Base-by-base conservation (phyloP, 2,113 vertebrate species). In the Alligator sinensis region DNA sequence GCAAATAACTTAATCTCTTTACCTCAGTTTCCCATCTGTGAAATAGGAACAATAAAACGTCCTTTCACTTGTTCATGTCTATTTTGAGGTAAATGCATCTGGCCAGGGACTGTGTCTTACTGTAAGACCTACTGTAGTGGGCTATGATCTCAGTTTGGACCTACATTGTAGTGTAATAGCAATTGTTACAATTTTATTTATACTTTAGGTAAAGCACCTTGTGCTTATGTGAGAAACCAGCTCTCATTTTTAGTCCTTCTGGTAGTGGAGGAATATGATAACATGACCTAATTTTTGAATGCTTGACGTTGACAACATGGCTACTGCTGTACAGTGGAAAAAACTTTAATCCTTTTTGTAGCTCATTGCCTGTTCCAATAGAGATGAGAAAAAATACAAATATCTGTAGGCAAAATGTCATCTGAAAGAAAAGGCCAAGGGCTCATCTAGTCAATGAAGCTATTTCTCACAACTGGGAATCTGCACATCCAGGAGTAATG, bases 311-410 rank as follows among this genome's bases (percentile, higher is more conserved):
- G 38, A 57, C 58, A 62, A 10, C 8, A n/a, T 34, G 66, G 57
- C 28, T 38, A 9, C 24, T 89, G 24, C 25, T 9, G 7, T 34
- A 38, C 9, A 55, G 16, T 38, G 2, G 61, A 47, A 4, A 6
- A 61, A 8, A 16, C 3, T 57, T 55, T 15, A 1, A 4, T 21
- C 28, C 28, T 34, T 74, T 74, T 24, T 27, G 4, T 21, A 17
- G 28, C 59, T 22, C 16, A 1, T 18, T 28, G 38, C 13, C 68
- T 30, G 47, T 47, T 47, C 47, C 47, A 47, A 47, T 47, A 47
- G 47, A 47, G 47, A 47, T 47, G 47, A 47, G 47, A 47, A 1
- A 14, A 13, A 14, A 3, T 0, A 1, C 2, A 11, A 11, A 4
- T 24, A 0, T 1, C 5, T 4, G 17, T 30, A 54, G 54, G 2